These are phyloP conservation scores for Parnassius smintheus DNA, from an alignment of 2,888 invertebrate genomes.

Conservation along the genomic window DNA sequence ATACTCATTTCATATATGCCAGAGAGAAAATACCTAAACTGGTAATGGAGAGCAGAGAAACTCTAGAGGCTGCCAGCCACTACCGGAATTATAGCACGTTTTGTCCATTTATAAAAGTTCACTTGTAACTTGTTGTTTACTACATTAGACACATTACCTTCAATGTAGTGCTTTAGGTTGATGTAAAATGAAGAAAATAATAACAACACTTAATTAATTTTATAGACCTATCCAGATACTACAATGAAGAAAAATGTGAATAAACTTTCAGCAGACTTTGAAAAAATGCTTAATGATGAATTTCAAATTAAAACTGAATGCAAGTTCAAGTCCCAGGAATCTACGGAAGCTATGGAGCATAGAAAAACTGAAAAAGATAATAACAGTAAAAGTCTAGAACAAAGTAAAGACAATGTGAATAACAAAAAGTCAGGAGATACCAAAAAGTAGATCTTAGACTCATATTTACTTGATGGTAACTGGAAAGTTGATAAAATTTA, in stretches of 20 bases:
- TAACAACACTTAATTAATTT: conserved; percentile 23
- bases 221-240: conserved; percentile 68
- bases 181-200: too few species aligned
- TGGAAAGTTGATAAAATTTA: too few species aligned
- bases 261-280: conserved; percentile 71
- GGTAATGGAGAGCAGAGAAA: too few species aligned
- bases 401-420: conserved; percentile 8
- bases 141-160: too few species aligned
- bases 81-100: too few species aligned
- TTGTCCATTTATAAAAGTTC: too few species aligned
- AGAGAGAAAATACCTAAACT: too few species aligned
- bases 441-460: conserved; percentile 9
- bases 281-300: conserved; percentile 67
- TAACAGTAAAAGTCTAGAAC: conserved; percentile 30
- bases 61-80: too few species aligned
- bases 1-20: too few species aligned
- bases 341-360: conserved; percentile 40
- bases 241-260: conserved; percentile 70
- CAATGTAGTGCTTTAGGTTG: too few species aligned
- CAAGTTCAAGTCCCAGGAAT: conserved; percentile 53
- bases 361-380: conserved; percentile 53
- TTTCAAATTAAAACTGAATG: conserved; percentile 63
- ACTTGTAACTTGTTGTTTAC: too few species aligned
- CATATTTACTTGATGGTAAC: neutral
- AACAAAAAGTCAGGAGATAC: conserved; percentile 19